Base-by-base conservation (phyloP, 2,113 vertebrate species). In the Brachionichthys hirsutus region DNA sequence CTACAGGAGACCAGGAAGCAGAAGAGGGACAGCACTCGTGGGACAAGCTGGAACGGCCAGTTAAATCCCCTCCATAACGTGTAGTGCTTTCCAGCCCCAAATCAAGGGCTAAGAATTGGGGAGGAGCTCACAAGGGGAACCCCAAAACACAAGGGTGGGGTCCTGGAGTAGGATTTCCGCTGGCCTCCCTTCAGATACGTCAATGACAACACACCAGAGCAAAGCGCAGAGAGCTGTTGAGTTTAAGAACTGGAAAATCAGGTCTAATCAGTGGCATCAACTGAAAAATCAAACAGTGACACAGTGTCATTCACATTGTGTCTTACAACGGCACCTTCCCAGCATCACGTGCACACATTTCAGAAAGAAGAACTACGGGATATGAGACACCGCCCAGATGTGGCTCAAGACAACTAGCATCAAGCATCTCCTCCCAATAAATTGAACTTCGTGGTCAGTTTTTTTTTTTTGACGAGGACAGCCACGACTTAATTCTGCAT, bases 81-180 rank as follows among this genome's bases (percentile, higher is more conserved):
- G 55, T 54, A 75, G 74, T 45, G 44, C 62, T 73, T 76, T 67
- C 64, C 70, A 70, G 67, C 44, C 45, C 46, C 9, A 49, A 64
- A 55, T 57, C 54, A 48, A 24, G 38, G 41, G 46, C 77, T 72
- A 42, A 73, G 53, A 77, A 70, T 77, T 65, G 0, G 70, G 78
- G 83, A 81, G 74, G 81, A 79, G 77, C 65, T 78, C 77, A 74
- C 42, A 56, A 54, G 82, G 86, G 86, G 84, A 85, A 87, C 79
- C 86, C 84, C 84, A 5, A 76, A 53, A 68, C 18, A 6, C 78
- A 65, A 74, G 84, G 81, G 76, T 76, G 62, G 66, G 62, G 77
- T 82, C 73, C 44, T 59, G 56, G 75, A 70, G 57, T 89, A 78
- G 82, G 83, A 82, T 90, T 91, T 83, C 85, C 62, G 56, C 74